These are phyloP conservation scores for Anoura caudifer DNA, from an alignment of 2,113 vertebrate species.

Conservation along the genomic window DNA sequence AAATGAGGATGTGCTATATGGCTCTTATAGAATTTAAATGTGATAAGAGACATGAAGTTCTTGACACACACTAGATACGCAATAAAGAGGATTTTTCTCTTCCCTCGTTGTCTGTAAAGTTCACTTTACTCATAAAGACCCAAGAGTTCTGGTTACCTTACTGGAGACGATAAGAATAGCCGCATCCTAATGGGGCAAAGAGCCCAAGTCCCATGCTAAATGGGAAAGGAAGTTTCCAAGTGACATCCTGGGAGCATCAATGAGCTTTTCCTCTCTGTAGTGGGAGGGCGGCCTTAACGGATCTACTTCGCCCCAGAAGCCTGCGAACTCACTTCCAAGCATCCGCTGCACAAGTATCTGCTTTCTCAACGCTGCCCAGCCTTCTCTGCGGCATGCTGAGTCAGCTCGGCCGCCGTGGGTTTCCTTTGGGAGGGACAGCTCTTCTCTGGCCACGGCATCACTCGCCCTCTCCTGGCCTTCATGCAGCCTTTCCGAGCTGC, in stretches of 20 bases:
- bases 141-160: neutral
- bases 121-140: neutral
- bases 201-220: neutral
- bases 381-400: neutral
- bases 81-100: neutral
- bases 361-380: neutral
- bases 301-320: neutral
- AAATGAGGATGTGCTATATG: neutral
- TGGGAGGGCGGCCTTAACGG: neutral
- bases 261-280: neutral
- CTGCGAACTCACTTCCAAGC: neutral
- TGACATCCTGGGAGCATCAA: neutral
- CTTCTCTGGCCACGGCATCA: neutral
- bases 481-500: neutral
- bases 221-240: neutral
- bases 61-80: neutral
- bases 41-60: neutral
- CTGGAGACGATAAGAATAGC: neutral
- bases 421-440: neutral
- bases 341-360: neutral
- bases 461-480: neutral
- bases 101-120: neutral
- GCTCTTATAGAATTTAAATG: neutral
- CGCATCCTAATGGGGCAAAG: neutral
- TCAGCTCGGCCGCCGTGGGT: neutral